phyloP scores from a whole-genome alignment of 2,113 vertebrate species.

The Amblyornis subalaris region DNA sequence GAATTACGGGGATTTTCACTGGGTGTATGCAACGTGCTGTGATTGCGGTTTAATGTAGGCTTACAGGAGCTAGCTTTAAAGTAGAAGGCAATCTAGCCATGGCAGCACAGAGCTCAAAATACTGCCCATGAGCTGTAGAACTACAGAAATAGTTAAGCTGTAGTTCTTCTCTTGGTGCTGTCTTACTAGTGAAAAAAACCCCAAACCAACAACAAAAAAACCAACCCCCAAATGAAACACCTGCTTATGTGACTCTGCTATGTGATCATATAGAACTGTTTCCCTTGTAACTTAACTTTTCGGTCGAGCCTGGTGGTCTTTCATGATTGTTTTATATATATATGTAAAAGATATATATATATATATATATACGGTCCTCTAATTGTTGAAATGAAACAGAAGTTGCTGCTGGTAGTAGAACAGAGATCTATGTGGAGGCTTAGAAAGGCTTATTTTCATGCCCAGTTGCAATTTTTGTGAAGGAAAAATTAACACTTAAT shows the following conservation, averaged over 20 bases:
- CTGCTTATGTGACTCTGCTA: not conserved
- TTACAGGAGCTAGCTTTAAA: not conserved
- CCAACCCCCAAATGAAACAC: not conserved
- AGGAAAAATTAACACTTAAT: not conserved
- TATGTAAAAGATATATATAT: not conserved
- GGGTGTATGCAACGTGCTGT: not conserved
- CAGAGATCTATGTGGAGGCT: not conserved
- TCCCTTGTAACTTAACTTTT: not conserved
- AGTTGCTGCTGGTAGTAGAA: not conserved
- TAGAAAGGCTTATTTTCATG: not conserved
- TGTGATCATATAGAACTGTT: not conserved
- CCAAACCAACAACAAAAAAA: not conserved
- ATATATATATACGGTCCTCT: not conserved
- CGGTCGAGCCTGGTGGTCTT: not conserved
- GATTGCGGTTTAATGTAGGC: not conserved
- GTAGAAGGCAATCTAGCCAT: not conserved
- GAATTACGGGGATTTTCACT: not conserved
- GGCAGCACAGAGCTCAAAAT: not conserved
- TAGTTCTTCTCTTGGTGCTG: not conserved
- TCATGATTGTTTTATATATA: not conserved
- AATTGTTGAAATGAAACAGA: not conserved
- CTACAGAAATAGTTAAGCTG: not conserved
- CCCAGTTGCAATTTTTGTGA: not conserved
- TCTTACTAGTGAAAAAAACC: not conserved
- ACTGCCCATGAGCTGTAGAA: not conserved